Percentiles rank a stretch among this genome's conserved stretches.
These are phyloP conservation scores for Acanthochromis polyacanthus DNA, from an alignment of 2,113 vertebrate species.

Conservation along the genomic window DNA sequence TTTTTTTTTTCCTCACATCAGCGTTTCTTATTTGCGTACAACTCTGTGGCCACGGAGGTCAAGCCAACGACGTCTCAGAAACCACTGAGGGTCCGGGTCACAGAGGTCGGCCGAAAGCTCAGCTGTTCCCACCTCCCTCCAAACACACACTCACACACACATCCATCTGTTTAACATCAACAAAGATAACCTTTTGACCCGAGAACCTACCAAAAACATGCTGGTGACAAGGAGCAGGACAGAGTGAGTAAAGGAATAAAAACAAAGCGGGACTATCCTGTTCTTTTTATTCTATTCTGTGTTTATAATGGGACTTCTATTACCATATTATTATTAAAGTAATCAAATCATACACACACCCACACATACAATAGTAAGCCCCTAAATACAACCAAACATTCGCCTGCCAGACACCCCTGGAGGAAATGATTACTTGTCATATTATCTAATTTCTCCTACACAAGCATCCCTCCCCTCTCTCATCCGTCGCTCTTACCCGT, in stretches of 20 bases:
- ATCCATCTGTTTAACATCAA: conserved; percentile 67
- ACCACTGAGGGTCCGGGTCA: conserved; percentile 41
- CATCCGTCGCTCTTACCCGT: conserved; percentile 47
- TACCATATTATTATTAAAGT: conserved; percentile 6
- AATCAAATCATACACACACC: conserved; percentile 33
- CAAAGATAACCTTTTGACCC: conserved; percentile 67
- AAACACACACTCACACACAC: conserved; percentile 40
- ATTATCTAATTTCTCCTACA: conserved; percentile 63
- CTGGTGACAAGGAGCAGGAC: background rate
- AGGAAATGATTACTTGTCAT: conserved; percentile 52
- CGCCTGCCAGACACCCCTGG: conserved; percentile 38
- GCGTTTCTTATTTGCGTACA: conserved; percentile 29
- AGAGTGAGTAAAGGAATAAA: background rate
- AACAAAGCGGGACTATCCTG: background rate
- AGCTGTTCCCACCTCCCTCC: conserved; percentile 55
- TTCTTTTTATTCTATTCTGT: background rate
- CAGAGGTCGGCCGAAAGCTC: conserved; percentile 61
- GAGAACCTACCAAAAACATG: conserved; percentile 1
- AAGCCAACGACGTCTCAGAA: conserved; percentile 44
- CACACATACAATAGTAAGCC: conserved; percentile 9
- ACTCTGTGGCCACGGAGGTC: conserved; percentile 29
- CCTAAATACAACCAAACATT: conserved; percentile 42
- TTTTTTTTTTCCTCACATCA: conserved; percentile 8
- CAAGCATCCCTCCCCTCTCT: conserved; percentile 32
- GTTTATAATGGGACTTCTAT: conserved; percentile 1